Evolutionary conservation across 2,797 vertebrate genomes (phyloP).

Genomic region (Okamejei kenojei): DNA sequence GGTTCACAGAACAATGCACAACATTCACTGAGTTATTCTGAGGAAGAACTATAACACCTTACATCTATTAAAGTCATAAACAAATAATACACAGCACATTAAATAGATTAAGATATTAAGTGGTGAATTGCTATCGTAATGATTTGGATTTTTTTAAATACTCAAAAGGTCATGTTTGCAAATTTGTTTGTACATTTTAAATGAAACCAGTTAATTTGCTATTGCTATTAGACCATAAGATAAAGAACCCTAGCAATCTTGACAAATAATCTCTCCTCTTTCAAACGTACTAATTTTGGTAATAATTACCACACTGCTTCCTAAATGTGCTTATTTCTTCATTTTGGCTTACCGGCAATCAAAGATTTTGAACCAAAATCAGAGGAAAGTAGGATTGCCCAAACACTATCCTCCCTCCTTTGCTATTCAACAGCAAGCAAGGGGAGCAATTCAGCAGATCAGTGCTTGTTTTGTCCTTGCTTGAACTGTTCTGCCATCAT

Average conservation of each 20-base stretch:
- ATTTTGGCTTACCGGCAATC: background rate
- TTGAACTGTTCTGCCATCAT: background rate
- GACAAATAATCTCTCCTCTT: background rate
- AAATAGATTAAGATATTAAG: background rate
- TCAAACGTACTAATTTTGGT: background rate
- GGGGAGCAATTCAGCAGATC: background rate
- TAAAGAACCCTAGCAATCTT: background rate
- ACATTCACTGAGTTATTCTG: background rate
- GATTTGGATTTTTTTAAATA: background rate
- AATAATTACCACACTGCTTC: background rate
- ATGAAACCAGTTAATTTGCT: background rate
- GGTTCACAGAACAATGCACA: background rate
- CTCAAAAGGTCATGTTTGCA: background rate
- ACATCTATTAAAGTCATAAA: conserved; percentile 11
- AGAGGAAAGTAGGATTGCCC: background rate
- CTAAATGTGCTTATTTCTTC: background rate
- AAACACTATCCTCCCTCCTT: background rate
- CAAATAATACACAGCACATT: background rate
- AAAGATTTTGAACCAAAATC: background rate
- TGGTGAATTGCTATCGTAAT: background rate
- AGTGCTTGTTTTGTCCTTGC: background rate
- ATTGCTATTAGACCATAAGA: background rate
- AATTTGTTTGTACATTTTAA: background rate
- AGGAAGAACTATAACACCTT: background rate
- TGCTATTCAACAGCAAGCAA: background rate